Evolutionary conservation across 2,888 invertebrate genomes (phyloP).

Genomic region (Trichacis sp.): DNA sequence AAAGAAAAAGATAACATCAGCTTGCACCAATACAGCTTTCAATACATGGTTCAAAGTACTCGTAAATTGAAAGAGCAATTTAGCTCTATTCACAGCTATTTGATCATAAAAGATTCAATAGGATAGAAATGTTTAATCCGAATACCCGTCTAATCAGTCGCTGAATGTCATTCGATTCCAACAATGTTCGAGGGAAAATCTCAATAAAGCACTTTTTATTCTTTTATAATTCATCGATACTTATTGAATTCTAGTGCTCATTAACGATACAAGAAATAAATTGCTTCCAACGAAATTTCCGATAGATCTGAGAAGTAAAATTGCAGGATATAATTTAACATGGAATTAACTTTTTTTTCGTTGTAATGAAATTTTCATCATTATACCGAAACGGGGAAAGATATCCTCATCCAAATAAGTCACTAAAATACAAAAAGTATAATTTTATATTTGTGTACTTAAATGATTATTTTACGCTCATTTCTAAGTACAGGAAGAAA

Average conservation of each 20-base stretch:
- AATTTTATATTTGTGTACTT: too few relatives aligned
- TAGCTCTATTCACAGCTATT: neutral
- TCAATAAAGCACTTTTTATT: neutral
- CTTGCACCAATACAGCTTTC: neutral
- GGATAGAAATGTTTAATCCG: neutral
- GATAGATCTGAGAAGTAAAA: neutral
- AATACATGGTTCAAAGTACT: neutral
- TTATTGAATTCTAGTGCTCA: neutral
- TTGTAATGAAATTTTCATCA: too few relatives aligned
- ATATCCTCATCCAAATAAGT: too few relatives aligned
- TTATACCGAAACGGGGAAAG: too few relatives aligned
- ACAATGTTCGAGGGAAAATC: neutral
- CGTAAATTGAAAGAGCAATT: constrained; percentile 1
- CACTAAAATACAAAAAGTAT: too few relatives aligned
- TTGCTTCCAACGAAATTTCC: neutral
- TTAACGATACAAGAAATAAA: neutral
- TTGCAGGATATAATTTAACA: neutral
- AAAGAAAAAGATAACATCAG: neutral
- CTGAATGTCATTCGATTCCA: neutral
- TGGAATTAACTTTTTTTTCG: neutral
- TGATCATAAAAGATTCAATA: neutral
- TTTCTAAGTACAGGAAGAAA: too few relatives aligned
- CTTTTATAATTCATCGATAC: neutral
- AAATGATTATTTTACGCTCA: too few relatives aligned
- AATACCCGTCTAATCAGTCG: neutral